phyloP scores from a whole-genome alignment of 2,113 vertebrate genomes.

The Rhinolophus sinicus region DNA sequence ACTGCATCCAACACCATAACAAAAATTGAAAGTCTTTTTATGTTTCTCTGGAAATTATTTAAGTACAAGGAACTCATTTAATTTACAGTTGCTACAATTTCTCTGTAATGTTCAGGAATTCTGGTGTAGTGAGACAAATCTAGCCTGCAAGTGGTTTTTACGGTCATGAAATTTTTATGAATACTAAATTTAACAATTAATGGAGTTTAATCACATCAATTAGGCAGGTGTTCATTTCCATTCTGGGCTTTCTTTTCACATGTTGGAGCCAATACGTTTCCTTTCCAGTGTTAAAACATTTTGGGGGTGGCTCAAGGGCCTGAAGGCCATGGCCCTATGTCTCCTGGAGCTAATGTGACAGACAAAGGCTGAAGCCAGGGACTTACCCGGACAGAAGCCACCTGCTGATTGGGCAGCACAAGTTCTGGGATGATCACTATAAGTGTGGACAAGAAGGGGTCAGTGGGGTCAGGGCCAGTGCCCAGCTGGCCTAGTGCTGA shows the following conservation, averaged over 20 bases:
- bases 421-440: constrained; percentile 88
- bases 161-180: constrained; percentile 64
- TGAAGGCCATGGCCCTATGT: neutral
- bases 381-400: constrained; percentile 87
- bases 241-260: neutral
- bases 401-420: constrained; percentile 78
- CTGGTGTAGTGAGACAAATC: neutral
- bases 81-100: constrained; percentile 38
- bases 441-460: neutral
- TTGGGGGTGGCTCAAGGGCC: neutral
- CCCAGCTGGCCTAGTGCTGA: neutral
- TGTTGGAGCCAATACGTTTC: neutral
- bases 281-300: neutral
- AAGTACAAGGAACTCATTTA: constrained; percentile 18
- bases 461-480: neutral
- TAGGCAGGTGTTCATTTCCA: neutral
- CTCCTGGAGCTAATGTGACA: neutral
- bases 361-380: neutral
- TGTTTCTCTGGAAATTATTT: constrained; percentile 50
- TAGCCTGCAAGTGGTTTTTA: constrained; percentile 21
- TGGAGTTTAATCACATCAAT: neutral
- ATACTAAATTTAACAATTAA: constrained; percentile 44
- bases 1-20: neutral
- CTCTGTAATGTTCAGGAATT: constrained; percentile 32
- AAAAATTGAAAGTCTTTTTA: neutral